Evolutionary conservation across 1,140 invertebrate species (phyloP), one percentile per base, ranked within the genome.

Genomic region (Doryteuthis pealeii): DNA sequence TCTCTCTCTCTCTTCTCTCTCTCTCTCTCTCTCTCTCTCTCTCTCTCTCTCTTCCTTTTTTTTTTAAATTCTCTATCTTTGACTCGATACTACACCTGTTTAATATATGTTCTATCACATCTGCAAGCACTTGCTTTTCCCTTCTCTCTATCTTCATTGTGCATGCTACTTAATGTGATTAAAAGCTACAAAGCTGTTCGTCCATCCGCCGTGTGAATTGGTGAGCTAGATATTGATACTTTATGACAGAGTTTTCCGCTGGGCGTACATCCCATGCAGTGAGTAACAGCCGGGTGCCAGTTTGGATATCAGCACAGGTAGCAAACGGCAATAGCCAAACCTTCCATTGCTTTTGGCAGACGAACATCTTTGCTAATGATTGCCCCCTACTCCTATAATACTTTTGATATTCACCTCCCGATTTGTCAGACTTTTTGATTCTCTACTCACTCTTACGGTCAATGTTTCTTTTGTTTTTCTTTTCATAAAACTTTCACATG

Each of bases 81-180:
- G 18, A 62, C 54, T 62, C 18, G 10, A 62, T 62, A 62, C 54
- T 62, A n/a, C 54, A 62, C 26, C 54, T 62, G 54, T 62, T 62
- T n/a, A 22, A 22, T n/a, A 6, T n/a, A n/a, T 18, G 5, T 22
- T 28, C 18, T 18, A 62, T 18, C 54, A 62, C 18, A 8, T 62
- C 5, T 18, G 10, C 10, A 62, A 22, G 5, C 10, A 5, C 54
- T 22, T 62, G 18, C 26, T 15, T 18, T 62, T n/a, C 26, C 54
- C n/a, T n/a, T 5, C 54, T 62, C 22, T 62, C 54, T n/a, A n/a
- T 22, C 54, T 62, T 62, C 54, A 62, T n/a, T 62, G 54, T 22
- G 54, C 26, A 62, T 62, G 54, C 54, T 62, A 62, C 54, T 62
- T 62, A 62, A 62, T 62, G 26, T 62, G 54, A 62, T 62, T 22